These are phyloP conservation scores for Tiphia femorata DNA, from an alignment of 2,888 invertebrate genomes.

Conservation along the genomic window DNA sequence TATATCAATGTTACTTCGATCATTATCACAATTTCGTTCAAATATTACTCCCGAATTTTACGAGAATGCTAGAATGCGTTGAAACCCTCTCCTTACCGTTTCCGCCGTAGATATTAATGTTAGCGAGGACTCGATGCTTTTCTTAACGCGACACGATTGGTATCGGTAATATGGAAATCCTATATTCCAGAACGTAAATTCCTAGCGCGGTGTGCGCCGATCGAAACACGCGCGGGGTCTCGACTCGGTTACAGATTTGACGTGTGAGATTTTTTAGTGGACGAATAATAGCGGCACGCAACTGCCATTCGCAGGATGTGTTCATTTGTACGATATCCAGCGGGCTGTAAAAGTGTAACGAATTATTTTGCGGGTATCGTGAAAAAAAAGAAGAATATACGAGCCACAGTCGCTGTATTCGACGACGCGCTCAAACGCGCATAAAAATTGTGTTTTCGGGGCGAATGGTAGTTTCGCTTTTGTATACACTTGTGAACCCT, in stretches of 20 bases:
- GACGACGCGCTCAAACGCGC: constrained; percentile 19
- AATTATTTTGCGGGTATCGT: not conserved
- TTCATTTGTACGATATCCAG: constrained; percentile 1
- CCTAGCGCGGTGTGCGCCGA: constrained; percentile 19
- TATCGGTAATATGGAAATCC: constrained; percentile 10
- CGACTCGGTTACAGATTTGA: constrained; percentile 1
- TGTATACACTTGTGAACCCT: constrained; percentile 11
- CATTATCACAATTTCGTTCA: constrained; percentile 20
- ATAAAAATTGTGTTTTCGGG: not conserved
- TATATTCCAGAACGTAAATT: constrained; percentile 4
- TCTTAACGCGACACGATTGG: constrained; percentile 7
- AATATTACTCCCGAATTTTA: constrained; percentile 16
- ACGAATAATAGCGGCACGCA: not conserved
- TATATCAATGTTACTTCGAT: constrained; percentile 8
- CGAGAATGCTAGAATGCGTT: constrained; percentile 10
- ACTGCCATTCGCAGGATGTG: constrained; percentile 7
- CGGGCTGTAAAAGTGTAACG: not conserved
- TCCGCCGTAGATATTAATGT: constrained; percentile 3
- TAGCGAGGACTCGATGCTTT: constrained; percentile 5
- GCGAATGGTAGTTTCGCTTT: constrained; percentile 10
- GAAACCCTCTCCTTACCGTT: constrained; percentile 17
- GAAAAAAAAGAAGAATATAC: too few species aligned
- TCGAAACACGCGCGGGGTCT: not conserved
- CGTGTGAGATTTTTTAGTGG: not conserved
- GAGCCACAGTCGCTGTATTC: not conserved